Conservation (phyloP, 1,140 invertebrate genomes). For the Dolichoris vasculosae region DNA sequence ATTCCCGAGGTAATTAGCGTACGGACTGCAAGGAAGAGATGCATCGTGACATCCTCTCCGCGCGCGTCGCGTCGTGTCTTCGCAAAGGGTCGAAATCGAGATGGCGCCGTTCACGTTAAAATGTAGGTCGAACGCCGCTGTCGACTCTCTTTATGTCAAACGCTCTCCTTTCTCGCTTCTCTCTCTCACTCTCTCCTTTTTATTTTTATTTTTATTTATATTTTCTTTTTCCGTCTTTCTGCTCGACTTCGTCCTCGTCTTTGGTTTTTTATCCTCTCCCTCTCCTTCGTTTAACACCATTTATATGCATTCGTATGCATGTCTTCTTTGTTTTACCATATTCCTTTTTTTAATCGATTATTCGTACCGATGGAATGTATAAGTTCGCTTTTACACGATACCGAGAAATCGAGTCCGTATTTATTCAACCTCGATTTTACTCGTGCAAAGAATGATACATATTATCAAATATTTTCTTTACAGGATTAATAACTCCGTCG, state of each 20-base stretch:
- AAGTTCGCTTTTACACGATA: neutral
- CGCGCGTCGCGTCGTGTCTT: slow-evolving; percentile 2
- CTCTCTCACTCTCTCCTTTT: neutral
- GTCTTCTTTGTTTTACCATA: neutral
- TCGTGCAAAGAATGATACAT: neutral
- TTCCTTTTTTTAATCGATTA: neutral
- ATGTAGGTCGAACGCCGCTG: slow-evolving; percentile 44
- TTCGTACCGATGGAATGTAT: neutral
- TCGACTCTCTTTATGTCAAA: slow-evolving; percentile 41
- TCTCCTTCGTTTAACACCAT: neutral
- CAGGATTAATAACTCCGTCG: neutral
- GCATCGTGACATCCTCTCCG: slow-evolving; percentile 14
- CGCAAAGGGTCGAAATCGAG: slow-evolving; percentile 42
- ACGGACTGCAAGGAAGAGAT: neutral
- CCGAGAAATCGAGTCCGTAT: neutral
- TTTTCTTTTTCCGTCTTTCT: neutral
- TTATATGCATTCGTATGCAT: neutral
- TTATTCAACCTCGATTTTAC: neutral
- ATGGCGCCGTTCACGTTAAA: slow-evolving; percentile 23
- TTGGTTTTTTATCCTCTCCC: neutral
- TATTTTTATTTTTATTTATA: neutral
- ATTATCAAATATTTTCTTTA: neutral
- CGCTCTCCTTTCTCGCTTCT: neutral
- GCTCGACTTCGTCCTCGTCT: neutral
- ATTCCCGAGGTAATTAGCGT: slow-evolving; percentile 44